phyloP scores from a whole-genome alignment of 2,113 vertebrate species.

The Eonycteris spelaea region DNA sequence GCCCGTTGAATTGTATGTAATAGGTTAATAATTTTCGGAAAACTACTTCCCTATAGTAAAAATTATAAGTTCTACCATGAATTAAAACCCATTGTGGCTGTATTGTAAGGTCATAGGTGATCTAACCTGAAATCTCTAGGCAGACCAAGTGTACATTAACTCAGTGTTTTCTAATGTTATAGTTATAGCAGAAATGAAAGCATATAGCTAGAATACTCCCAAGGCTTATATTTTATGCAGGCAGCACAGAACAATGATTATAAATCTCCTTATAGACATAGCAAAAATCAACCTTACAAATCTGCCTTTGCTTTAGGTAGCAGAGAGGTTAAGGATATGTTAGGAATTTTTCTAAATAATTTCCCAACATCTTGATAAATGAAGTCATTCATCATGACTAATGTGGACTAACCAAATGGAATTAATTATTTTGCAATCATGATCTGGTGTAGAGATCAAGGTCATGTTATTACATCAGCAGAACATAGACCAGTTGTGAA shows the following conservation, averaged over 20 bases:
- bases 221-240: constrained; percentile 59
- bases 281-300: constrained; percentile 53
- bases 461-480: constrained; percentile 67
- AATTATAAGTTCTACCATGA: constrained; percentile 34
- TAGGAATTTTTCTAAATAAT: constrained; percentile 52
- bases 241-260: constrained; percentile 56
- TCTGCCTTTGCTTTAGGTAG: constrained; percentile 50
- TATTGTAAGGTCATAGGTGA: constrained; percentile 3
- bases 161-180: constrained; percentile 58
- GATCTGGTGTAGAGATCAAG: constrained; percentile 65
- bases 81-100: constrained; percentile 19
- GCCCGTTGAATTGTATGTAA: background rate
- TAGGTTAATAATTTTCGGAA: background rate
- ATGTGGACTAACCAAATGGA: constrained; percentile 49
- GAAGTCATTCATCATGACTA: constrained; percentile 60
- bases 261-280: constrained; percentile 69
- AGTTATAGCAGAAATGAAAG: constrained; percentile 59
- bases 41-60: background rate
- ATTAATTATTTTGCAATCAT: constrained; percentile 73
- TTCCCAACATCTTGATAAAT: constrained; percentile 63
- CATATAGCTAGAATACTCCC: constrained; percentile 20
- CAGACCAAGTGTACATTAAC: constrained; percentile 57
- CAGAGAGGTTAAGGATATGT: constrained; percentile 37
- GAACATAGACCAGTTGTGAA: constrained; percentile 63
- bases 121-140: constrained; percentile 43